Conservation (phyloP, 2,113 vertebrate species). For the Aphelocoma coerulescens region DNA sequence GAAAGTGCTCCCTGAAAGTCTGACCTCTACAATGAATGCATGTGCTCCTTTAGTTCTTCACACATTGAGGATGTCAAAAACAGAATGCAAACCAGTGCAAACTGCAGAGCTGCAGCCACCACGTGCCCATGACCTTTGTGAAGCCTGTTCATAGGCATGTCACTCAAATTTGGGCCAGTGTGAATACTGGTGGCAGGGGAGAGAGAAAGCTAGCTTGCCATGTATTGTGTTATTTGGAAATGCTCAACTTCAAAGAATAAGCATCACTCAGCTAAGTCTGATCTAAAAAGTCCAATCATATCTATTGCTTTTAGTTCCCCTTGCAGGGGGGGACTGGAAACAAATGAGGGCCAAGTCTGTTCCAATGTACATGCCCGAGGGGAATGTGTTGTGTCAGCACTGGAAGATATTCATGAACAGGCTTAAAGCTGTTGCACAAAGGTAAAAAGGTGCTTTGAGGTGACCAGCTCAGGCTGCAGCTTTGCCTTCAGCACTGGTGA, state of each 20-base stretch:
- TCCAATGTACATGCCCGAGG: background rate
- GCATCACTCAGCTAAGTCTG: background rate
- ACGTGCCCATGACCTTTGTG: background rate
- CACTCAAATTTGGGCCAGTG: background rate
- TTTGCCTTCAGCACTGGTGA: background rate
- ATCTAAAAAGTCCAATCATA: background rate
- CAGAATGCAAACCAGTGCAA: background rate
- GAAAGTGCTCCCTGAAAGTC: background rate
- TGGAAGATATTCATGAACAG: background rate
- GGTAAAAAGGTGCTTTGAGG: background rate
- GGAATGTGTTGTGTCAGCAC: background rate
- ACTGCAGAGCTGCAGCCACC: background rate
- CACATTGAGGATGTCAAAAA: background rate
- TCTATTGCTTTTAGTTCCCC: background rate
- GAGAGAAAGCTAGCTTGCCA: background rate
- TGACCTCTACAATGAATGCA: background rate
- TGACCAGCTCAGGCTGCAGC: background rate
- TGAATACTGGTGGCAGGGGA: background rate
- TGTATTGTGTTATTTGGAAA: background rate
- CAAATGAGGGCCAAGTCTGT: background rate
- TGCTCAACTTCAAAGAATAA: background rate
- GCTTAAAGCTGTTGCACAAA: background rate
- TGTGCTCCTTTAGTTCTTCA: background rate
- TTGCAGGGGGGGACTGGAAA: background rate
- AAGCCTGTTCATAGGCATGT: background rate